Evolutionary conservation across 2,888 invertebrate species (phyloP), one percentile per base, ranked within the genome.

Genomic region (Nomada ruficornis): DNA sequence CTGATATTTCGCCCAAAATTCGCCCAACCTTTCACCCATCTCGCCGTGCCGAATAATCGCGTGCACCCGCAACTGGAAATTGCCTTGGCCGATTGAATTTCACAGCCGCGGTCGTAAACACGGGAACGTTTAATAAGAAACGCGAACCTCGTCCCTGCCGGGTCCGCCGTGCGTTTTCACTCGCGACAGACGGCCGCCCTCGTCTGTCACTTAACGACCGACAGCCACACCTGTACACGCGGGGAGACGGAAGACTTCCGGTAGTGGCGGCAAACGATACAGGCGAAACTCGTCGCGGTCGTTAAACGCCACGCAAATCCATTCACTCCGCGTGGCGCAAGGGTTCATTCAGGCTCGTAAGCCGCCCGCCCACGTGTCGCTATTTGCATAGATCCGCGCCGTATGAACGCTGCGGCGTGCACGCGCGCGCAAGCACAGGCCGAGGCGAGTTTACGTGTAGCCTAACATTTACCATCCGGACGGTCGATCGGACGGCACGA

Each of bases 291-390:
- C 88, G 86, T 83, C 85, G 86, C 77, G 85, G 82, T 74, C 84
- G 84, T 87, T 87, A 87, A 86, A 86, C 86, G 86, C 78, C 82
- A 82, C 80, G 86, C 82, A 82, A 80, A 90, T 90, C 88, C 90
- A 90, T 90, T 90, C 90, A 90, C 90, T 88, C 84, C 78, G 82
- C 86, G 86, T 90, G 90, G 90, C 89, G 89, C 90, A 90, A 90
- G 88, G 90, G 90, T 90, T 90, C 90, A 90, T 90, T 90, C 90
- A 90, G 86, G 87, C 84, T 80, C 81, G 86, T 86, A 85, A 84
- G 82, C 83, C 80, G 83, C 70, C 77, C 90, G 90, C 90, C 90
- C 88, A 90, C 90, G 88, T 87, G 85, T 85, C 83, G 78, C 83
- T 89, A 90, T 89, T 88, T 86, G 88, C 90, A 90, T 90, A 90